Conservation (phyloP, 2,797 vertebrate species). For the Trachops cirrhosus region DNA sequence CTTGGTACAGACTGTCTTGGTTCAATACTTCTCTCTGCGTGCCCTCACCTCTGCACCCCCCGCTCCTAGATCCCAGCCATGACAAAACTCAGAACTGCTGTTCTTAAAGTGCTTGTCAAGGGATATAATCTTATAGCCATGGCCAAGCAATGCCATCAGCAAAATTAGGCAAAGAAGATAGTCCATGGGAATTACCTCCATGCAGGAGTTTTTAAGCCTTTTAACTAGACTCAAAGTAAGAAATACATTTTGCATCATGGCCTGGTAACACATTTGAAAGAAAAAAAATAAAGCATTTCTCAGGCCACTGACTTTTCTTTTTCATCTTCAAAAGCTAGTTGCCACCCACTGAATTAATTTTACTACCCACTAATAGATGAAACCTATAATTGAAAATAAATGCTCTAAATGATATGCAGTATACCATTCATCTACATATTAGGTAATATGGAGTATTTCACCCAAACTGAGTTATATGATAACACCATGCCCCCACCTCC, state of each 20-base stretch:
- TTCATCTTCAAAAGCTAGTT: not conserved
- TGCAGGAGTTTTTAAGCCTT: not conserved
- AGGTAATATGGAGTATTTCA: not conserved
- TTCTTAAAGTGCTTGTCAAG: not conserved
- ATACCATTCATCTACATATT: not conserved
- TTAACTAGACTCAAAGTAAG: not conserved
- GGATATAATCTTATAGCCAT: not conserved
- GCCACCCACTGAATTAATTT: not conserved
- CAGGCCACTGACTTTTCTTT: conserved; percentile 23
- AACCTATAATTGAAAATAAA: not conserved
- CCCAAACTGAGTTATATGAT: not conserved
- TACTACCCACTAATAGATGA: not conserved
- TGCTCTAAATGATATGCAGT: not conserved
- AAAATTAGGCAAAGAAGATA: not conserved
- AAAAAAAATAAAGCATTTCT: not conserved
- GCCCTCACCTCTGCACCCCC: not conserved
- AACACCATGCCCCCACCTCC: not conserved
- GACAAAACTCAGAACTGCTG: not conserved
- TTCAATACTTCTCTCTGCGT: not conserved
- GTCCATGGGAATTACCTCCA: not conserved
- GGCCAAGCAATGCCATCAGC: not conserved
- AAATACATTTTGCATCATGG: conserved; percentile 3
- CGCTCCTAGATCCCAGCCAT: not conserved
- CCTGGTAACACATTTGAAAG: not conserved
- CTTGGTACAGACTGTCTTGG: not conserved